Evolutionary conservation across 2,888 invertebrate genomes (phyloP).

Genomic region (Ophraella communa): DNA sequence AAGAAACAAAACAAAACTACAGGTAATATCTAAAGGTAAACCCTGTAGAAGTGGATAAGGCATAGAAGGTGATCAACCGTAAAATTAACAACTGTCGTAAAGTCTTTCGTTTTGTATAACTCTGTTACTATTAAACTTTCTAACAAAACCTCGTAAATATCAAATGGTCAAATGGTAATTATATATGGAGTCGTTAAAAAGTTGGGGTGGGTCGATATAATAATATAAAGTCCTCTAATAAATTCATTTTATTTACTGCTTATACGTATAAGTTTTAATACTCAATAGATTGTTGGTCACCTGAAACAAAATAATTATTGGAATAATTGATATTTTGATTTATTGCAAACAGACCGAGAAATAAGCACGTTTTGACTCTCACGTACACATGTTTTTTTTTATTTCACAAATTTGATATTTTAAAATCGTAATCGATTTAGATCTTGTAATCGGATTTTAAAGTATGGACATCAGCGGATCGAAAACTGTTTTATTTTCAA

Average conservation of each 20-base stretch:
- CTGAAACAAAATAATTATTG: conserved; percentile 21
- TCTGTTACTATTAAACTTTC: too few species aligned
- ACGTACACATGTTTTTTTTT: conserved; percentile 6
- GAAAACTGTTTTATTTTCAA: neutral
- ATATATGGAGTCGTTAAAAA: neutral
- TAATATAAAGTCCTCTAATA: conserved; percentile 27
- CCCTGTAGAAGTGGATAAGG: too few species aligned
- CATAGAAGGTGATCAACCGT: too few species aligned
- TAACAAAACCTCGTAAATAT: neutral
- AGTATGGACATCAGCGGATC: neutral
- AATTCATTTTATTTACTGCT: conserved; percentile 26
- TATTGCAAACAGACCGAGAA: conserved; percentile 6
- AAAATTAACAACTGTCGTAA: too few species aligned
- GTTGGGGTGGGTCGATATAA: too few species aligned
- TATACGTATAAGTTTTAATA: neutral
- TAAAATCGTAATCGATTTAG: neutral
- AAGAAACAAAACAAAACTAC: too few species aligned
- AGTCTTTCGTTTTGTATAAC: too few species aligned
- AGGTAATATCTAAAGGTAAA: too few species aligned
- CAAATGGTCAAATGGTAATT: neutral
- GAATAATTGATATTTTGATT: conserved; percentile 23
- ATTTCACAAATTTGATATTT: neutral
- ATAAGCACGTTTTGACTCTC: conserved; percentile 15
- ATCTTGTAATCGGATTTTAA: neutral
- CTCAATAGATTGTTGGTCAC: conserved; percentile 12